Base-by-base conservation (phyloP, 2,113 vertebrate species). In the Girardinichthys multiradiatus region DNA sequence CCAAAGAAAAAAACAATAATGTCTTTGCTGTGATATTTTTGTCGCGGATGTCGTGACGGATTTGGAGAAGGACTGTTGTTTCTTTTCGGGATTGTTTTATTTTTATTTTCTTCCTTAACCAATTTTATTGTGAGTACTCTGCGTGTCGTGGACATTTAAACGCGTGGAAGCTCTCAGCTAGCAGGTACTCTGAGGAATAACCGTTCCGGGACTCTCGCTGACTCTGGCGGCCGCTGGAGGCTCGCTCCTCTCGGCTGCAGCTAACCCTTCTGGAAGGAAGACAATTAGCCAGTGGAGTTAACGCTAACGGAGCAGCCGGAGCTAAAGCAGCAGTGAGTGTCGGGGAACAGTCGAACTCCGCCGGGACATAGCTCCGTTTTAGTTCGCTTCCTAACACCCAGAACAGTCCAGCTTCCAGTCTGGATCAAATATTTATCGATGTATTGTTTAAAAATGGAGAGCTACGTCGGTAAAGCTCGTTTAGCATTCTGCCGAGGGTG, bases 1-100 rank as follows among this genome's bases (percentile, higher is more conserved):
- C 89, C 91, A 24, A 31, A 54, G 71, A 90, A 79, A 86, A 90
- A 84, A 87, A 92, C 90, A 91, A 83, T 88, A 86, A 93, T 90
- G 88, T 88, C 86, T 93, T 92, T 92, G 81, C 90, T 90, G 80
- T 88, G 87, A 87, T 91, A 90, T 88, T 91, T 86, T 85, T 76
- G 64, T 80, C 73, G 48, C 67, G 67, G 30, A 39, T 89, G 37
- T 82, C 51, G 77, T 86, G 84, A 70, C 79, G 80, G 79, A 67
- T 64, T 33, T 74, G 83, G 83, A 83, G 62, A 67, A 81, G 8
- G 63, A 28, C 17, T 82, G 81, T 67, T 67, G 70, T 80, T 70
- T 64, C 82, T 58, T 48, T 63, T 26, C 67, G 39, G 33, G 64
- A 13, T 37, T 65, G 11, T 15, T n/a, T n/a, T n/a, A n/a, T n/a